Evolutionary conservation across 2,888 invertebrate genomes (phyloP).

Genomic region (Dendrolimus pini): DNA sequence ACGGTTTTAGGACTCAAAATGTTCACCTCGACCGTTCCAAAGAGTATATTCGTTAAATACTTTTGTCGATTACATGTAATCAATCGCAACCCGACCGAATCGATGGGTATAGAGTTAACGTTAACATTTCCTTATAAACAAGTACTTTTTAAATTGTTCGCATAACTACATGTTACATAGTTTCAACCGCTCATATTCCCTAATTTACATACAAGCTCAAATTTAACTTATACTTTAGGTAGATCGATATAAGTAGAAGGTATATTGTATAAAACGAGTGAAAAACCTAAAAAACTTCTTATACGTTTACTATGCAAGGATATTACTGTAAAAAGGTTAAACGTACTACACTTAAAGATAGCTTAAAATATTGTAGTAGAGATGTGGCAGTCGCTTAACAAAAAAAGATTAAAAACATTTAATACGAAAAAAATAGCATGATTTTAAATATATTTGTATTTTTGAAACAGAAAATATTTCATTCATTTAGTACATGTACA

Average conservation of each 20-base stretch:
- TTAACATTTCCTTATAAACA: constrained; percentile 21
- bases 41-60: not conserved
- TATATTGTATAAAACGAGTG: constrained; percentile 76
- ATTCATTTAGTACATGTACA: too few species aligned
- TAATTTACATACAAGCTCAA: constrained; percentile 70
- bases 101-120: constrained; percentile 23
- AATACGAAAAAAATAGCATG: too few species aligned
- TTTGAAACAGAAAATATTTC: too few species aligned
- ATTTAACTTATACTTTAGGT: constrained; percentile 67
- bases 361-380: constrained; percentile 62
- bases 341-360: constrained; percentile 71
- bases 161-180: constrained; percentile 33
- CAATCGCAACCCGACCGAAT: constrained; percentile 22
- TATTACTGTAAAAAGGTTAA: constrained; percentile 64
- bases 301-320: constrained; percentile 63
- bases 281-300: constrained; percentile 73
- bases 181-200: constrained; percentile 29
- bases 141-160: constrained; percentile 34
- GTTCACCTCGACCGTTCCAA: too few species aligned
- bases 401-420: too few species aligned
- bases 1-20: too few species aligned
- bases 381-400: constrained; percentile 29
- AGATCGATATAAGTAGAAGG: constrained; percentile 60
- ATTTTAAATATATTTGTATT: too few species aligned
- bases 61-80: not conserved